These are phyloP conservation scores for Pseudorhombus dupliciocellatus DNA, from an alignment of 2,113 vertebrate species.

Conservation along the genomic window DNA sequence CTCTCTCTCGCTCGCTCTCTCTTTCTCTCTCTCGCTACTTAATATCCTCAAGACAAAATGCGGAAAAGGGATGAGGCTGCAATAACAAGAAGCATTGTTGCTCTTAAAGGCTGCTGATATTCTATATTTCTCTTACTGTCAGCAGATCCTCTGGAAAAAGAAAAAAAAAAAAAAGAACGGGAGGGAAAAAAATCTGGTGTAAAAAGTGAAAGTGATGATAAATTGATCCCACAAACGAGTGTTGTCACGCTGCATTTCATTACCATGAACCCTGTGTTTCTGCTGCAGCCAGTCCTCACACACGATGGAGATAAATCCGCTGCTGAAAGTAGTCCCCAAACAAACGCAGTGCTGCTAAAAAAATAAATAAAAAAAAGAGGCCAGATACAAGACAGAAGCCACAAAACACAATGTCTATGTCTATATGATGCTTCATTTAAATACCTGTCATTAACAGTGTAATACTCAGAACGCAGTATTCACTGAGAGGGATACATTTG, in stretches of 20 bases:
- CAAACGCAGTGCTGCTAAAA: not conserved
- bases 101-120: not conserved
- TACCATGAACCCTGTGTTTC: not conserved
- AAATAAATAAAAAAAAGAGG: not conserved
- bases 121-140: not conserved
- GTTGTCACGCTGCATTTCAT: not conserved
- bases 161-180: too few species aligned
- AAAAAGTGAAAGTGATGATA: not conserved
- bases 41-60: slow-evolving; percentile 12
- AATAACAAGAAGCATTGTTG: not conserved
- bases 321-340: not conserved
- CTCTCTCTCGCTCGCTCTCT: too few species aligned
- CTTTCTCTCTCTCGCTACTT: not conserved
- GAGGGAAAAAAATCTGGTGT: not conserved
- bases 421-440: not conserved
- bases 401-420: not conserved
- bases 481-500: slow-evolving; percentile 7
- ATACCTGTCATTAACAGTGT: not conserved
- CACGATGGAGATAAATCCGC: not conserved
- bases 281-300: not conserved
- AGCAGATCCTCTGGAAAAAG: not conserved
- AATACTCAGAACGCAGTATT: slow-evolving; percentile 2
- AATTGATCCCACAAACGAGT: not conserved
- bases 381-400: too few species aligned
- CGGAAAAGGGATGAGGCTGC: slow-evolving; percentile 2